phyloP scores from a whole-genome alignment of 2,888 invertebrate genomes.

The Clusia tigrina region DNA sequence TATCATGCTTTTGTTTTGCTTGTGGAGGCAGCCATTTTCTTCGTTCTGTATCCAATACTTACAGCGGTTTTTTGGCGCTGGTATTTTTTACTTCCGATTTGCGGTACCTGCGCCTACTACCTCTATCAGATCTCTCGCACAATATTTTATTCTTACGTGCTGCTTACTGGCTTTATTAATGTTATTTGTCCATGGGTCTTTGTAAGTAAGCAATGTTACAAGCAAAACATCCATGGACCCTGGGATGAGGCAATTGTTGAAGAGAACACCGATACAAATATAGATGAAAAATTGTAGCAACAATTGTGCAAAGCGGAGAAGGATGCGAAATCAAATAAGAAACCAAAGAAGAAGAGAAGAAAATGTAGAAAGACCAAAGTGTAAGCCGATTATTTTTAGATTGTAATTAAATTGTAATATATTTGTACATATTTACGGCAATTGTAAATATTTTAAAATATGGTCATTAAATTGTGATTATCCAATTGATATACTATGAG shows the following conservation, averaged over 20 bases:
- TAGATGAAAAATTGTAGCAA: slow-evolving; percentile 55
- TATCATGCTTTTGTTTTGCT: slow-evolving; percentile 89
- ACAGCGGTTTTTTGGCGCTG: slow-evolving; percentile 71
- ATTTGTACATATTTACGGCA: too few species aligned
- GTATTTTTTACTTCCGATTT: slow-evolving; percentile 67
- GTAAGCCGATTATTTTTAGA: too few species aligned
- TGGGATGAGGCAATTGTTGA: slow-evolving; percentile 94
- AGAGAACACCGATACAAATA: slow-evolving; percentile 62
- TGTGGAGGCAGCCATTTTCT: slow-evolving; percentile 87
- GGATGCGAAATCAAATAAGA: too few species aligned
- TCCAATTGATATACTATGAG: too few species aligned
- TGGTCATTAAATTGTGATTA: too few species aligned
- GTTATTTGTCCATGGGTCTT: slow-evolving; percentile 79
- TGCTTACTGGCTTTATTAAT: slow-evolving; percentile 72
- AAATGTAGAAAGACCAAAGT: too few species aligned
- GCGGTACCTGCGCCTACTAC: slow-evolving; percentile 66
- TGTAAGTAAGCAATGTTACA: slow-evolving; percentile 78
- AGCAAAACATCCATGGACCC: slow-evolving; percentile 94
- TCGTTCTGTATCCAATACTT: slow-evolving; percentile 87
- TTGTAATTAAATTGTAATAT: too few species aligned
- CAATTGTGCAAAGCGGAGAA: too few species aligned
- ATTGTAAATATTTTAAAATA: too few species aligned
- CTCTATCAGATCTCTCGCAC: slow-evolving; percentile 70
- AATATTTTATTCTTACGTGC: slow-evolving; percentile 70
- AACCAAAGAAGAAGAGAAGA: too few species aligned